Evolutionary conservation across 2,888 invertebrate genomes (phyloP).

Genomic region (Eueremaeus valkanovi): DNA sequence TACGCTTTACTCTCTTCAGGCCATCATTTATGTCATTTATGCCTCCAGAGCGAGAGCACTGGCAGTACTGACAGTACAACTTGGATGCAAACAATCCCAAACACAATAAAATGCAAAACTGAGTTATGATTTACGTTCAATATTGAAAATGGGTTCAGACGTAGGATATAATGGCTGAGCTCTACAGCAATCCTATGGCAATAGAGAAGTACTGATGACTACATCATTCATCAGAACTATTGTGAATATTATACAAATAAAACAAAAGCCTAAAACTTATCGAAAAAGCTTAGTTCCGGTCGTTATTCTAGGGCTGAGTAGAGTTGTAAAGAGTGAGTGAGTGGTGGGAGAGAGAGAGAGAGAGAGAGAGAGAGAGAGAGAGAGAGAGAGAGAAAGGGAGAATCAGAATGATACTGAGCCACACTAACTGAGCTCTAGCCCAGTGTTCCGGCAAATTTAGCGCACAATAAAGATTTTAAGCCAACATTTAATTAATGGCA

Average conservation of each 20-base stretch:
- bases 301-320: constrained; percentile 22
- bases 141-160: constrained; percentile 20
- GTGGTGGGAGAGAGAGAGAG: not conserved
- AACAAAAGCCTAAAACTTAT: constrained; percentile 31
- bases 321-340: not conserved
- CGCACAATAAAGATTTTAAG: not conserved
- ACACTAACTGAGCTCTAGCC: not conserved
- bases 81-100: no score
- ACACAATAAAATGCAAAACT: constrained; percentile 20
- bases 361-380: constrained; percentile 29
- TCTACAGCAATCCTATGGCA: no score
- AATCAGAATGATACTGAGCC: no score
- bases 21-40: constrained; percentile 24
- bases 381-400: constrained; percentile 10
- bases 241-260: constrained; percentile 29
- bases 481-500: constrained; percentile 8
- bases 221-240: constrained; percentile 21
- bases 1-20: not conserved
- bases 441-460: constrained; percentile 20
- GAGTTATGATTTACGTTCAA: constrained; percentile 28
- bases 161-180: constrained; percentile 23
- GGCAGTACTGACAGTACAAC: no score
- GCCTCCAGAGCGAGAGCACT: not conserved
- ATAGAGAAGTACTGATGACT: constrained; percentile 5
- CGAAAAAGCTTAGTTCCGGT: constrained; percentile 31